Evolutionary conservation across 2,113 vertebrate species (phyloP), one percentile per base, ranked within the genome.

Genomic region (Mesitornis unicolor): DNA sequence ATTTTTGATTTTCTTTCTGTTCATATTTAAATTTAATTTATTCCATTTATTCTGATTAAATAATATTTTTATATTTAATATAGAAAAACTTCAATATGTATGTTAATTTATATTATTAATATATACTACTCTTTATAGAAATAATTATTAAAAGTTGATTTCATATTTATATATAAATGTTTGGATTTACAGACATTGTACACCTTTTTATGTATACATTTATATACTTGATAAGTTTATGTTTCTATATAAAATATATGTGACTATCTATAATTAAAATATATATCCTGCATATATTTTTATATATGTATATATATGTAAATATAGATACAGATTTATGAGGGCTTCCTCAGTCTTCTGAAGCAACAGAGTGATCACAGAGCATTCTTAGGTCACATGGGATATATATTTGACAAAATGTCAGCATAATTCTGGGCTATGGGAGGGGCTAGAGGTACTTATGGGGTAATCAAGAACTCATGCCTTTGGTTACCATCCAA

Each of bases 361-460:
- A 63, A 77, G 7, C 28, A 71, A 57, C 16, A 2, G 18, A 11
- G 4, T 0, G 0, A 42, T 22, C 29, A 77, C 19, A 71, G 19
- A 38, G 6, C 4, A 3, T 59, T 38, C 17, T 8, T 35, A 54
- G 54, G 40, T 42, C 13, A 50, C 11, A 26, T 18, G 11, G 21
- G 7, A 3, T 31, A 24, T 31, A n/a, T 11, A 13, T 28, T 12
- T 22, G 42, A 67, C 29, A 40, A 67, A 67, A 51, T 6, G 4
- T 2, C 29, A 61, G 36, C 19, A n/a, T 3, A 15, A 4, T 10
- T 1, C 6, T 22, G 19, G 40, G 13, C 51, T 24, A 3, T 22
- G 14, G 13, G 9, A 56, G 13, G 21, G 28, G 11, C 16, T 64
- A 35, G 17, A 28, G 59, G 18, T 35, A 25, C 17, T 73, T 57